Evolutionary conservation across 2,888 invertebrate species (phyloP).

Genomic region (Apodemia mormo): DNA sequence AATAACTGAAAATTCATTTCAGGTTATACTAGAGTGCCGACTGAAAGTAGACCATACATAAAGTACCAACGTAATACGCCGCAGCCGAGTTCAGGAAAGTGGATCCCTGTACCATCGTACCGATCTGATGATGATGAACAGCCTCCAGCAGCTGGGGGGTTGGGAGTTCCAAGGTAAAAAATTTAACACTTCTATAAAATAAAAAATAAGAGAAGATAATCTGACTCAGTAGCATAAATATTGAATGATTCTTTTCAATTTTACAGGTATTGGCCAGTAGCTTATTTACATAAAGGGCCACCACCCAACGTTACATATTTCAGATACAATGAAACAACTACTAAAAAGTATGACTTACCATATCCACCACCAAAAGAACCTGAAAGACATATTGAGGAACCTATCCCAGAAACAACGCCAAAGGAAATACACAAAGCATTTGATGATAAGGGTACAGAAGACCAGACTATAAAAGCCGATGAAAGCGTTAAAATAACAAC

Average conservation of each 20-base stretch:
- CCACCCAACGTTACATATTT: conserved; percentile 88
- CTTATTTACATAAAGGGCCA: conserved; percentile 89
- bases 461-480: conserved; percentile 42
- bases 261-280: conserved; percentile 86
- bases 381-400: neutral
- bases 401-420: neutral
- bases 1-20: conserved; percentile 5
- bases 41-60: conserved; percentile 60
- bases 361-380: conserved; percentile 24
- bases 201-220: too few species aligned
- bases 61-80: conserved; percentile 63
- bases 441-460: neutral
- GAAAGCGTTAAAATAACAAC: conserved; percentile 42
- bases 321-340: conserved; percentile 61
- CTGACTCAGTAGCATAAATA: too few species aligned
- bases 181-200: neutral
- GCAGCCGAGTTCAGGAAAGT: conserved; percentile 58
- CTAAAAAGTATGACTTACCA: conserved; percentile 33
- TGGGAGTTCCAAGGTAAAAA: conserved; percentile 65
- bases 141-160: conserved; percentile 69
- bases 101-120: conserved; percentile 55
- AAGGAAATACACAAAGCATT: neutral
- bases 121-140: conserved; percentile 56
- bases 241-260: too few species aligned
- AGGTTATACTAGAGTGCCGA: conserved; percentile 70